Conservation (phyloP, 30 jellyfish, hydroid and myxozoan species). For the Rhopilema esculentum region DNA sequence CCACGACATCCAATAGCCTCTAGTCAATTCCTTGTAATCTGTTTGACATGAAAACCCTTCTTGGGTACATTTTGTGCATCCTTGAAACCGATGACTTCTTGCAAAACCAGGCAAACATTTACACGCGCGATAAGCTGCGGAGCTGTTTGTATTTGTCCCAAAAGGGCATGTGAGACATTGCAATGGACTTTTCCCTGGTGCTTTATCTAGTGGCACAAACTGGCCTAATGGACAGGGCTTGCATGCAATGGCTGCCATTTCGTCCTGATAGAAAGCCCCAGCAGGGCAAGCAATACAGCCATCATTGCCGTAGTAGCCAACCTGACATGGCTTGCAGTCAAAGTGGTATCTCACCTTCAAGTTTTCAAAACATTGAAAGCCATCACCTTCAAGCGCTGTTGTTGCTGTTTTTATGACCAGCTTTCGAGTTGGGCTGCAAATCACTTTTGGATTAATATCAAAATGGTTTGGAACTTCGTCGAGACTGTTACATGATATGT, state of each 20-base stretch:
- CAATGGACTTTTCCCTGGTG: too few species aligned
- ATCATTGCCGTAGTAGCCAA: constrained; percentile 11
- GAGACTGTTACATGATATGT: constrained; percentile 5
- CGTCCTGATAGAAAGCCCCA: constrained; percentile 58
- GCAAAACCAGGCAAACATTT: constrained; percentile 1
- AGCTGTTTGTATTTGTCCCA: too few species aligned
- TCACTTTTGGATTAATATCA: background rate
- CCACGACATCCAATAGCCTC: too few species aligned
- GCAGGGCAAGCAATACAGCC: constrained; percentile 42
- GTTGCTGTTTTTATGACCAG: background rate
- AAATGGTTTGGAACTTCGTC: background rate
- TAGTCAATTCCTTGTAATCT: too few species aligned
- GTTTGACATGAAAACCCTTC: too few species aligned
- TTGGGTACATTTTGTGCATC: too few species aligned
- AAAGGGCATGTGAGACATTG: too few species aligned
- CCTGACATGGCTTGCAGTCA: constrained; percentile 49
- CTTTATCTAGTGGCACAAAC: too few species aligned
- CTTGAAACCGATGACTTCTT: constrained; percentile 21
- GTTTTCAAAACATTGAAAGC: constrained; percentile 31
- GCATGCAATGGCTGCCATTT: constrained; percentile 37
- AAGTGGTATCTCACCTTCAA: background rate
- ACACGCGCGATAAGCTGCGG: constrained; percentile 2
- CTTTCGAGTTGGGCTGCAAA: constrained; percentile 23
- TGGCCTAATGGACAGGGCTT: too few species aligned
- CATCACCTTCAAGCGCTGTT: background rate